phyloP scores from a whole-genome alignment of 1,140 invertebrate genomes.

The Formica exsecta region DNA sequence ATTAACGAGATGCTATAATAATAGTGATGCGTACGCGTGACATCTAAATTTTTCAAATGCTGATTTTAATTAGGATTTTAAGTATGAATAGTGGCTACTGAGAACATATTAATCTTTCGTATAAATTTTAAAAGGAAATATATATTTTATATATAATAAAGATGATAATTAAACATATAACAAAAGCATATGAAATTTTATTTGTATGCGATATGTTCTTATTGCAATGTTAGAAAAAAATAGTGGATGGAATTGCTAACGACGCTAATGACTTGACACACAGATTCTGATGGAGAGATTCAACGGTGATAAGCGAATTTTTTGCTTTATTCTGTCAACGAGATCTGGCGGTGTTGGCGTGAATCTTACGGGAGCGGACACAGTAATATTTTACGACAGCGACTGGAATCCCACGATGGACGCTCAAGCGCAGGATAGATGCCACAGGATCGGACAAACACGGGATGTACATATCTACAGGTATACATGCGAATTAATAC shows the following conservation, averaged over 20 bases:
- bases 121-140: neutral
- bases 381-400: slow-evolving; percentile 99
- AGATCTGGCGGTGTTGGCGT: slow-evolving; percentile 99
- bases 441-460: slow-evolving; percentile 99
- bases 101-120: neutral
- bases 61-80: neutral
- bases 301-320: slow-evolving; percentile 97
- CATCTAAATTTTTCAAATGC: neutral
- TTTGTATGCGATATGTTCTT: neutral
- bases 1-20: neutral
- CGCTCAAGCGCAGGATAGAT: slow-evolving; percentile 99
- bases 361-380: slow-evolving; percentile 99
- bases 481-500: slow-evolving; percentile 80
- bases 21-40: neutral
- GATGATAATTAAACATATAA: neutral
- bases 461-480: slow-evolving; percentile 99
- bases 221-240: neutral
- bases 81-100: neutral
- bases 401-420: slow-evolving; percentile 99
- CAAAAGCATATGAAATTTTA: neutral
- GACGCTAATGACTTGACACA: slow-evolving; percentile 54
- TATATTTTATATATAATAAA: neutral
- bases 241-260: slow-evolving; percentile 23
- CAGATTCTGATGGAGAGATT: slow-evolving; percentile 98
- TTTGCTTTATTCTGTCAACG: slow-evolving; percentile 99